A percentile compares a stretch with the other conserved stretches of the same genome.
These are phyloP conservation scores for Trisateles emortualis DNA, from an alignment of 2,888 invertebrate genomes.

Conservation along the genomic window DNA sequence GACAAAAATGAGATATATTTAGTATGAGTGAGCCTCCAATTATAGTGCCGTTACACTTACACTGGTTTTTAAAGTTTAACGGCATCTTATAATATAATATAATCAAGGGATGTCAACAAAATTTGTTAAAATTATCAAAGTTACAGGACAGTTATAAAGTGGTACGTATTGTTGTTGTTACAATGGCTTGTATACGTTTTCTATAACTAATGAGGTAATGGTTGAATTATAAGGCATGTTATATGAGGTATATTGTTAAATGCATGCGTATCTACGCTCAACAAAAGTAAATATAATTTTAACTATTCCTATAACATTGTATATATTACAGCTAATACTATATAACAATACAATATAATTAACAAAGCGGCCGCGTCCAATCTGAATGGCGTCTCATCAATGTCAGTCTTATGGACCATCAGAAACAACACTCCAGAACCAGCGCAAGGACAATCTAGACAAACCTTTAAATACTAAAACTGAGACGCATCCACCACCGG, in stretches of 20 bases:
- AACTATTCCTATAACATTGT: too few relatives aligned
- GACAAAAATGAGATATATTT: too few relatives aligned
- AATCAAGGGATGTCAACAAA: not conserved
- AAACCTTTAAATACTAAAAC: not conserved
- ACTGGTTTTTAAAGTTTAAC: not conserved
- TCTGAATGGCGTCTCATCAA: not conserved
- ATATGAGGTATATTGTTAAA: not conserved
- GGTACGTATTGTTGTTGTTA: not conserved
- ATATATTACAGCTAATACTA: not conserved
- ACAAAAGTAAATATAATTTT: too few relatives aligned
- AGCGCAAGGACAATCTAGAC: slow-evolving; percentile 9
- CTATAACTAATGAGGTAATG: not conserved
- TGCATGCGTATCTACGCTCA: not conserved
- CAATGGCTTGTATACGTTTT: not conserved
- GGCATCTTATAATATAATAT: not conserved
- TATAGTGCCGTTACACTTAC: not conserved
- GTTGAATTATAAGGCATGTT: not conserved
- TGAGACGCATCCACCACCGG: not conserved
- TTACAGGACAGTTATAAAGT: not conserved
- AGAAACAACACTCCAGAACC: not conserved
- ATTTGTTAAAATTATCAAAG: not conserved
- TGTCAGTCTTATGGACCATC: slow-evolving; percentile 6
- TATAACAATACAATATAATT: not conserved
- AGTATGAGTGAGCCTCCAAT: not conserved
- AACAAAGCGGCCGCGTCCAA: not conserved